Base-by-base conservation (phyloP, 1,140 invertebrate genomes). In the Drosophila takahashii region DNA sequence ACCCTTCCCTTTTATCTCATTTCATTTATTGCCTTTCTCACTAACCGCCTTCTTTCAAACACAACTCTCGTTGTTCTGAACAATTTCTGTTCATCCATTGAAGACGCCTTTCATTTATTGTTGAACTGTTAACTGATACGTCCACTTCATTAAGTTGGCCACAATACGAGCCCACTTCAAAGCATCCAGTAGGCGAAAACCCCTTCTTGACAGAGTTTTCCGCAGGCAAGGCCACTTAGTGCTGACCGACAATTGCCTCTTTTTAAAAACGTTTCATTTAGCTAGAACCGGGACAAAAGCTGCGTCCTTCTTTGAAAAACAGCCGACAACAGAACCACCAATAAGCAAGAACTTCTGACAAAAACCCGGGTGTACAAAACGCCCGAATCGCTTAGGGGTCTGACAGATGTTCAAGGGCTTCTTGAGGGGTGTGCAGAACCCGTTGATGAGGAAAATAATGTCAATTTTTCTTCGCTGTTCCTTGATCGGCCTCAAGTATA, bases 131-230 rank as follows among this genome's bases (percentile, higher is more conserved):
- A 27, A 53, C 61, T 77, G 81, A 84, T 85, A 80, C 80, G 80
- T 85, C 62, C 81, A 85, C 81, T 84, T 85, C 80, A 84, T 84
- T 84, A 77, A 69, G 65, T 72, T 80, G 53, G 65, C 76, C 80
- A 79, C 79, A 83, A 70, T 41, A 44, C 15, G 34, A 57, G 73
- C 44, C 80, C 71, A 76, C 80, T 84, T 84, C 81, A 85, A 81
- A 81, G 37, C 56, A 56, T 10, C 9, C 58, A 29, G 9, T 52
- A 32, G 26, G 41, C n/a, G 26, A 29, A 29, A 78, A 48, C 44
- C 58, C 74, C 51, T 75, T 37, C 52, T 42, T 44, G n/a, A 18
- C 4, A 13, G 41, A 29, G 32, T 61, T 60, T 48, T 72, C 64
- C 45, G 32, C 61, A 36, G 61, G 54, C 42, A 22, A 13, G 13